phyloP scores from a whole-genome alignment of 2,888 invertebrate species.

The Ormyrus pomaceus region DNA sequence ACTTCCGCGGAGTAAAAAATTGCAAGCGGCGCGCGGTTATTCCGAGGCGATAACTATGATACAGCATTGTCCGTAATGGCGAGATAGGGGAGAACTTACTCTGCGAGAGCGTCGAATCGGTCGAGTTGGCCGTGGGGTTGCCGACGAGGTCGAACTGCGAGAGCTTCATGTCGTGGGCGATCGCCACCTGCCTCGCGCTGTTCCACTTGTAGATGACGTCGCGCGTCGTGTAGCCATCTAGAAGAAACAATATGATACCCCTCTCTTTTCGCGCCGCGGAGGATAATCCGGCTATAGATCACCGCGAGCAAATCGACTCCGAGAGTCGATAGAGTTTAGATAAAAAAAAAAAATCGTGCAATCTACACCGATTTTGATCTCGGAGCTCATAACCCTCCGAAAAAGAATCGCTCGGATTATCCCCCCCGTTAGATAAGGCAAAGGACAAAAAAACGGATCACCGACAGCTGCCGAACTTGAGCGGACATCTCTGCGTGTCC shows the following conservation, averaged over 20 bases:
- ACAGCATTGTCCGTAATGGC: neutral
- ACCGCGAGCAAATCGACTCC: neutral
- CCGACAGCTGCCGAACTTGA: conserved; percentile 90
- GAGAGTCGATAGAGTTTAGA: neutral
- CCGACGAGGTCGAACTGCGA: conserved; percentile 90
- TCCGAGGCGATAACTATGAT: no score
- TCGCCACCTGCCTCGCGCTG: conserved; percentile 83
- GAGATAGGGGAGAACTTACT: conserved; percentile 62
- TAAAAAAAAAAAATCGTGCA: neutral
- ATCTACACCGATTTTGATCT: no score
- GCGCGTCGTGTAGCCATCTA: conserved; percentile 85
- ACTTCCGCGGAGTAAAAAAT: neutral
- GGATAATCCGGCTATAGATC: neutral
- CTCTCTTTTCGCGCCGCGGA: neutral
- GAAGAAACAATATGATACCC: conserved; percentile 2
- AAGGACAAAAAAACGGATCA: conserved; percentile 61
- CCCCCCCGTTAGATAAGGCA: no score
- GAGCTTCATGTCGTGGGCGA: conserved; percentile 88
- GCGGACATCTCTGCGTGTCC: conserved; percentile 88
- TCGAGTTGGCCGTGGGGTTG: conserved; percentile 84
- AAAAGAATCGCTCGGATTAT: no score
- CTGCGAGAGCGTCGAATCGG: conserved; percentile 65
- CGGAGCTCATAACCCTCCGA: no score
- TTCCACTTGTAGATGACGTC: conserved; percentile 88
- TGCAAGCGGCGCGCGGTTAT: no score